Conservation (phyloP, 2,113 vertebrate genomes). For the Polypterus senegalus region DNA sequence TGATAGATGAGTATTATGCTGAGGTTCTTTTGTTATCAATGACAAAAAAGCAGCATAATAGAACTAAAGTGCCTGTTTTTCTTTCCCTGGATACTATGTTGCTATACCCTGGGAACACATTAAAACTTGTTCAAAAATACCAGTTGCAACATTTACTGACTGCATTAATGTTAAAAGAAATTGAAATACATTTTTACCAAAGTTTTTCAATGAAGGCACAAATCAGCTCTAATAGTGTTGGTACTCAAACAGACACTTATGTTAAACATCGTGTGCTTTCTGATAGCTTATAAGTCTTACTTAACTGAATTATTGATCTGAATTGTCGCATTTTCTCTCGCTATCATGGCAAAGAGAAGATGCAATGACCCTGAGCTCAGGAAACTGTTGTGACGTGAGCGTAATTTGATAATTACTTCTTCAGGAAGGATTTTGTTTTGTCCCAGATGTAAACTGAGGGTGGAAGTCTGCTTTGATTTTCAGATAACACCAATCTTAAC, state of each 20-base stretch:
- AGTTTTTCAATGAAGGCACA: too few relatives aligned
- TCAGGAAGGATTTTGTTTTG: slow-evolving; percentile 33
- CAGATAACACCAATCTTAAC: slow-evolving; percentile 12
- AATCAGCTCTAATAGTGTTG: background rate
- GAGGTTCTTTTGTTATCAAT: too few relatives aligned
- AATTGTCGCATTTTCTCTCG: slow-evolving; percentile 30
- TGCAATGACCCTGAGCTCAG: slow-evolving; percentile 33
- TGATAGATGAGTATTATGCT: too few relatives aligned
- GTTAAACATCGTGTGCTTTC: slow-evolving; percentile 16
- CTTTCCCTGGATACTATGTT: too few relatives aligned
- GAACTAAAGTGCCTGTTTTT: too few relatives aligned
- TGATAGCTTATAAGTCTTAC: slow-evolving; percentile 36
- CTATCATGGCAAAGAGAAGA: slow-evolving; percentile 31
- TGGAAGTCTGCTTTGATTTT: slow-evolving; percentile 21
- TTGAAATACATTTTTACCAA: too few relatives aligned
- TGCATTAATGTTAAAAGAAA: too few relatives aligned
- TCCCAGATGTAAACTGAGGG: slow-evolving; percentile 12
- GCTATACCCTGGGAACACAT: too few relatives aligned
- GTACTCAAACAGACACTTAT: slow-evolving; percentile 20
- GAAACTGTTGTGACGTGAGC: slow-evolving; percentile 30
- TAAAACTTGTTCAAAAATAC: too few relatives aligned
- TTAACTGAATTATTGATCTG: slow-evolving; percentile 41
- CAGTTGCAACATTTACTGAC: too few relatives aligned
- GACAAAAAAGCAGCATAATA: too few relatives aligned
- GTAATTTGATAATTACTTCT: slow-evolving; percentile 42